Conservation (phyloP, 2,888 invertebrate species). For the Tupiocoris notatus region DNA sequence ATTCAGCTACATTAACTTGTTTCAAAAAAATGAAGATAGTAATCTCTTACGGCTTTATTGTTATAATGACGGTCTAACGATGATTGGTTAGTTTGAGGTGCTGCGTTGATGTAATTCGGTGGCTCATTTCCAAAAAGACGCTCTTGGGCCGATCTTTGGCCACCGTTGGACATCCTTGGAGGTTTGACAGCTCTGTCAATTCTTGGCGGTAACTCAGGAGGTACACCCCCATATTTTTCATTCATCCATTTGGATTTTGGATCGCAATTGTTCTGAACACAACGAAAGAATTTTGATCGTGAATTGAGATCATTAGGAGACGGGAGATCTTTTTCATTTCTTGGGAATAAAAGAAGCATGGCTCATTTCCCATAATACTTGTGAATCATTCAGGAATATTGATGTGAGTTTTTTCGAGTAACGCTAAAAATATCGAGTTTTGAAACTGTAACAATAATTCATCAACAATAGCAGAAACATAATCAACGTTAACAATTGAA, state of each 20-base stretch:
- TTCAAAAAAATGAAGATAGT: not conserved
- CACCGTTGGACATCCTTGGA: constrained; percentile 55
- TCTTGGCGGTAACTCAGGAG: constrained; percentile 82
- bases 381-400: too few species aligned
- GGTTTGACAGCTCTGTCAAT: constrained; percentile 78
- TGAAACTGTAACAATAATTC: too few species aligned
- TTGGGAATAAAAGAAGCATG: too few species aligned
- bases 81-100: constrained; percentile 55
- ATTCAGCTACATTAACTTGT: too few species aligned
- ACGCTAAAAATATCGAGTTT: too few species aligned
- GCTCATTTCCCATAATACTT: too few species aligned
- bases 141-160: constrained; percentile 64
- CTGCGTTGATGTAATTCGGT: constrained; percentile 58
- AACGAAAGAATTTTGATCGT: constrained; percentile 8
- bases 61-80: constrained; percentile 55
- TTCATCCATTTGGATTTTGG: constrained; percentile 49
- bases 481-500: too few species aligned
- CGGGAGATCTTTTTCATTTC: too few species aligned
- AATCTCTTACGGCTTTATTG: constrained; percentile 49
- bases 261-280: constrained; percentile 49
- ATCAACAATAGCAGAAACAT: too few species aligned
- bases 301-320: not conserved
- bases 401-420: too few species aligned
- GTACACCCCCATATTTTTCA: constrained; percentile 53
- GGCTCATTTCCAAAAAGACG: constrained; percentile 63